These are phyloP conservation scores for Calcarius lapponicus DNA, from an alignment of 2,797 vertebrate genomes.

Conservation along the genomic window DNA sequence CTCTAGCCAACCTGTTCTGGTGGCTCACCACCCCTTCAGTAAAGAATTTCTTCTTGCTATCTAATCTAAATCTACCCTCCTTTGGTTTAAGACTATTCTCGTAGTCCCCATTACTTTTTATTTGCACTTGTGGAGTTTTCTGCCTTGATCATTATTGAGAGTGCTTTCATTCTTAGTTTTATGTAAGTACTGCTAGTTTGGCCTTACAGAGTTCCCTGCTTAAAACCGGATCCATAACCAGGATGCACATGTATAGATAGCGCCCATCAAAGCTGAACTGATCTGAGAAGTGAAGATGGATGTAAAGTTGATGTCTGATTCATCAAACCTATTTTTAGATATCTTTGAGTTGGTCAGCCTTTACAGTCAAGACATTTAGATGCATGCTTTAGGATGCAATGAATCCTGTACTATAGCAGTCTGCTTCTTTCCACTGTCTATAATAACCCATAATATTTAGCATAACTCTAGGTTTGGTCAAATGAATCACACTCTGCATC, in stretches of 20 bases:
- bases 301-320: slow-evolving; percentile 6
- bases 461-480: not conserved
- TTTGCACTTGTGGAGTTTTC: not conserved
- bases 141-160: accelerated
- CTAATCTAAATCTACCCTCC: not conserved
- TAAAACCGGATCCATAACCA: not conserved
- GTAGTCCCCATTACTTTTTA: not conserved
- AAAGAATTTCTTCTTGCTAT: not conserved
- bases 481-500: not conserved
- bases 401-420: not conserved
- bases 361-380: not conserved
- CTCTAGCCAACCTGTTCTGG: not conserved
- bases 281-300: not conserved
- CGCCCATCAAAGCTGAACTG: not conserved
- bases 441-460: not conserved
- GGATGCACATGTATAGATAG: not conserved
- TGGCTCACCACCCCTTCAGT: not conserved
- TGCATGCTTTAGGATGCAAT: not conserved
- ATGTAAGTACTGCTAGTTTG: not conserved
- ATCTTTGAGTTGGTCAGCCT: not conserved
- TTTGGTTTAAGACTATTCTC: not conserved
- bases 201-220: not conserved
- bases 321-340: not conserved
- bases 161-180: not conserved
- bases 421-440: not conserved